These are phyloP conservation scores for Crotalus tigris DNA, from an alignment of 2,113 vertebrate genomes.

Conservation along the genomic window DNA sequence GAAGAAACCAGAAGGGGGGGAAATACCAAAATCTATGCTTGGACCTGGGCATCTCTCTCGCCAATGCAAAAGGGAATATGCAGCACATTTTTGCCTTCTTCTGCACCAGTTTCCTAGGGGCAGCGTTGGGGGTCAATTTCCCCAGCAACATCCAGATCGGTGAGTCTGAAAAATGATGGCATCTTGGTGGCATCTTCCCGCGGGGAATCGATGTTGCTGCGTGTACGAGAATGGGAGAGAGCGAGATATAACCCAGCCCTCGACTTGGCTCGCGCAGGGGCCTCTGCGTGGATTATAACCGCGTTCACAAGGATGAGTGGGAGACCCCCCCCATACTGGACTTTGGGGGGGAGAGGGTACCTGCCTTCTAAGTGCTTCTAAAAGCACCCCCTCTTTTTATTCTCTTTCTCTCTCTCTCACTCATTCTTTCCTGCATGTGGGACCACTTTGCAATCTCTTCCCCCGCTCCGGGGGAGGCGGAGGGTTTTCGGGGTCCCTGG, in stretches of 20 bases:
- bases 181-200: constrained; percentile 19
- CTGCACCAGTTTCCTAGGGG: constrained; percentile 96
- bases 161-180: constrained; percentile 71
- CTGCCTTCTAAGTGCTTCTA: constrained; percentile 44
- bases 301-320: not conserved
- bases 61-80: constrained; percentile 99
- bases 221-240: not conserved
- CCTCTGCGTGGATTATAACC: not conserved
- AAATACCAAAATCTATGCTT: constrained; percentile 83
- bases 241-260: not conserved
- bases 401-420: not conserved
- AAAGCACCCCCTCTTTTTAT: constrained; percentile 20
- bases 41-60: constrained; percentile 89
- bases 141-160: constrained; percentile 99
- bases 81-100: constrained; percentile 96
- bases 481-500: constrained; percentile 39
- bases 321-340: not conserved
- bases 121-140: constrained; percentile 97
- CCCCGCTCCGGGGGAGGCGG: not conserved
- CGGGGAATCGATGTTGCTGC: constrained; percentile 2
- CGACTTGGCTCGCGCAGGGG: constrained; percentile 5
- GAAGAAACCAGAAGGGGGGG: constrained; percentile 64
- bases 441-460: not conserved
- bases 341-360: constrained; percentile 23
- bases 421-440: not conserved